A percentile compares a stretch with the other conserved stretches of the same genome.
phyloP scores from a whole-genome alignment of 1,140 invertebrate genomes.

The Limonius californicus region DNA sequence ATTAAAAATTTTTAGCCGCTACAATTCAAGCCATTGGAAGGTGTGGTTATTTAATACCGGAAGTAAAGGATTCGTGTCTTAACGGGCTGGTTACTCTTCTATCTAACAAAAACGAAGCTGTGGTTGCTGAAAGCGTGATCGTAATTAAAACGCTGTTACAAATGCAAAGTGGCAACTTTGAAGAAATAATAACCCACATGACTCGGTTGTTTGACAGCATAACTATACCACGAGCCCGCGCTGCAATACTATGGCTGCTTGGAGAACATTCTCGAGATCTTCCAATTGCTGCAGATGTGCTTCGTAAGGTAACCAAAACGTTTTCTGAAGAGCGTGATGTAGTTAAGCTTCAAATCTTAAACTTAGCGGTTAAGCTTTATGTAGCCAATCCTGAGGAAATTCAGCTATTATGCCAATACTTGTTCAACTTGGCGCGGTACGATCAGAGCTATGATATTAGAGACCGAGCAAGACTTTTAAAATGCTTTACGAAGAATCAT shows the following conservation, averaged over 20 bases:
- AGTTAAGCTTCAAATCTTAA: slow-evolving; percentile 94
- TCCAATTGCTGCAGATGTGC: slow-evolving; percentile 84
- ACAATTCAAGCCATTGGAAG: slow-evolving; percentile 96
- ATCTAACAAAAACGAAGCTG: slow-evolving; percentile 88
- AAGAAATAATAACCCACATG: slow-evolving; percentile 87
- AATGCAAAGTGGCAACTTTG: slow-evolving; percentile 78
- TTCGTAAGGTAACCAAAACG: slow-evolving; percentile 87
- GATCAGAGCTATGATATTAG: slow-evolving; percentile 97
- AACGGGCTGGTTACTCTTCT: slow-evolving; percentile 89
- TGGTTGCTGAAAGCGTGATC: slow-evolving; percentile 91
- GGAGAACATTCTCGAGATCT: slow-evolving; percentile 88
- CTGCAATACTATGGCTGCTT: slow-evolving; percentile 88
- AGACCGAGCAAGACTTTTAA: slow-evolving; percentile 84
- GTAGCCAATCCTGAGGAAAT: slow-evolving; percentile 87
- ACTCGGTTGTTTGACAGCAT: slow-evolving; percentile 85
- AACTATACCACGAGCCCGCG: slow-evolving; percentile 74
- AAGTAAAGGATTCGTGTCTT: slow-evolving; percentile 92
- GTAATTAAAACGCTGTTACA: slow-evolving; percentile 87
- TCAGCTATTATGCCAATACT: slow-evolving; percentile 84
- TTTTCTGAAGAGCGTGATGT: slow-evolving; percentile 91
- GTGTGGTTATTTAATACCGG: slow-evolving; percentile 85
- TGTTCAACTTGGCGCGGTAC: slow-evolving; percentile 94
- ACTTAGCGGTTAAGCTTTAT: slow-evolving; percentile 90
- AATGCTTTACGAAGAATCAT: slow-evolving; percentile 73
- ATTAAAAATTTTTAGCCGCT: slow-evolving; percentile 93